Evolutionary conservation across 2,888 invertebrate genomes (phyloP), one percentile per base, ranked within the genome.

Genomic region (Microctonus aethiopoides): DNA sequence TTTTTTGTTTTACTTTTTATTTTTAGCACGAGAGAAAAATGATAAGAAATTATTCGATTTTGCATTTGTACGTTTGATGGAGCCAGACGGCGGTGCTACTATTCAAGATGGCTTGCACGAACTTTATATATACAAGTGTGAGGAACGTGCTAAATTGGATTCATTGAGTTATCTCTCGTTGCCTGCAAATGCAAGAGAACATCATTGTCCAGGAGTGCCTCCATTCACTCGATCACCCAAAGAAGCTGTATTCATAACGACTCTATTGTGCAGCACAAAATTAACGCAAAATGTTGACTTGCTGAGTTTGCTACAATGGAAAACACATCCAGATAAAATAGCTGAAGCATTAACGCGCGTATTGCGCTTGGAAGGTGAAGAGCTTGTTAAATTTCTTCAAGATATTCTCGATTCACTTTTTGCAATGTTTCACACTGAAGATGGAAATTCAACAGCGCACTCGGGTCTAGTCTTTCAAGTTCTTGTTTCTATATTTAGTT

Each of bases 391-490:
- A 88, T 98, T 97, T 86, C 89, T 98, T 1, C 94, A 97, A 85
- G 98, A 98, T 82, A 96, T 98, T 1, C 88, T 98, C 11, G 98
- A 98, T 83, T 95, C 96, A 0, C 87, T 98, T 1, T 98, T 98
- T 85, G 94, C 95, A 20, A 92, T 98, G 89, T 96, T 98, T 83
- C 95, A 95, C 7, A 95, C 95, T 9, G 96, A 96, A 85, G 95
- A 97, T 84, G 96, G 96, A 24, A 96, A 95, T 83, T 91, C 95
- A 52, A 96, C 96, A 0, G 91, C 93, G 29, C 93, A 96, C 83
- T 96, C 96, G 1, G 96, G 96, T 36, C 90, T 95, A 22, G 97
- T 98, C 32, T 98, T 98, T 84, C 92, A 96, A 81, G 96, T 96
- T 36, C 89, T 98, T 71, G 96, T 97, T 16, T 95, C 95, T 71